phyloP scores from a whole-genome alignment of 2,888 invertebrate species.

The Octonoba sinensis region DNA sequence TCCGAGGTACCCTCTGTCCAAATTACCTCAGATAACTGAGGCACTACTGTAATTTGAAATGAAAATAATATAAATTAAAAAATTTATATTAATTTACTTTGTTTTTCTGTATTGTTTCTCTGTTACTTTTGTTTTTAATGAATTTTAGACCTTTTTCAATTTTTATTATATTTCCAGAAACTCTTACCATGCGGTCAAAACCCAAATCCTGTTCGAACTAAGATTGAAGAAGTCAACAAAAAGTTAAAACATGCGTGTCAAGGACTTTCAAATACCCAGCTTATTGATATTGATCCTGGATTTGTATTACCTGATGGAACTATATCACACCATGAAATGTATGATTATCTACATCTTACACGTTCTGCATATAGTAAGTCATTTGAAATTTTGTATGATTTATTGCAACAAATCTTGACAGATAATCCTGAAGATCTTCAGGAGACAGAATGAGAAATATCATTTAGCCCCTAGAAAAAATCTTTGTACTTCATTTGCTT shows the following conservation, averaged over 20 bases:
- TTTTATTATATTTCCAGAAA: slow-evolving; percentile 77
- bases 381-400: slow-evolving; percentile 86
- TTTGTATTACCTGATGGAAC: slow-evolving; percentile 80
- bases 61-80: too few relatives aligned
- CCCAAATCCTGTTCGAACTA: slow-evolving; percentile 84
- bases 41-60: too few relatives aligned
- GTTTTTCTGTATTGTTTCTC: background rate
- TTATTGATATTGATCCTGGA: slow-evolving; percentile 84
- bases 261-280: slow-evolving; percentile 77
- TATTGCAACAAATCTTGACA: slow-evolving; percentile 81
- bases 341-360: slow-evolving; percentile 89
- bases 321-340: slow-evolving; percentile 91
- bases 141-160: slow-evolving; percentile 33
- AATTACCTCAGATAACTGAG: too few relatives aligned
- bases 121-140: background rate
- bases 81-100: background rate
- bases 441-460: slow-evolving; percentile 35
- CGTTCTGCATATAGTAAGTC: slow-evolving; percentile 88
- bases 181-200: slow-evolving; percentile 88
- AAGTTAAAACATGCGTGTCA: slow-evolving; percentile 79
- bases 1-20: too few relatives aligned
- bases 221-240: slow-evolving; percentile 82
- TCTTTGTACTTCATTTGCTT: slow-evolving; percentile 50
- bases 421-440: slow-evolving; percentile 72
- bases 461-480: background rate